Evolutionary conservation across 2,113 vertebrate species (phyloP).

Genomic region (Psammodynastes pulverulentus): DNA sequence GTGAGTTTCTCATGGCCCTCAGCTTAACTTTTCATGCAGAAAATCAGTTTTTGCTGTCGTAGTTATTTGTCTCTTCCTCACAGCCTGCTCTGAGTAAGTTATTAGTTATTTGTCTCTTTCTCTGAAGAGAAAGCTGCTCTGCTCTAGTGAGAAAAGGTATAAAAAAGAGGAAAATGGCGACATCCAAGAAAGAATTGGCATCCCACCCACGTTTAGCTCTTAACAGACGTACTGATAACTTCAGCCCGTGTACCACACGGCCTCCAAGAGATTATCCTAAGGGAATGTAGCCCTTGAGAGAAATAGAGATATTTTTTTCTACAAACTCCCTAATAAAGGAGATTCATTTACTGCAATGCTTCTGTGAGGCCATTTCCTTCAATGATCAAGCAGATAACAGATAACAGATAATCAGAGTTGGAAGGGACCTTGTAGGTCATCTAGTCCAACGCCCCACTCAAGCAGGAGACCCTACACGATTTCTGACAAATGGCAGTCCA

Average conservation of each 20-base stretch:
- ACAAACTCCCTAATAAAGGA: neutral
- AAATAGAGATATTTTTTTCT: neutral
- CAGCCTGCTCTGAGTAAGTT: neutral
- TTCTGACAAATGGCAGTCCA: too few species aligned
- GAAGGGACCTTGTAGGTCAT: too few species aligned
- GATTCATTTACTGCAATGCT: neutral
- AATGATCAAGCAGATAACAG: neutral
- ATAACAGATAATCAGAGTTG: too few species aligned
- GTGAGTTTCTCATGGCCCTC: neutral
- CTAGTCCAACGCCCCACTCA: too few species aligned
- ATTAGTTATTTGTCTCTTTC: neutral
- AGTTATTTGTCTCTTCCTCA: neutral
- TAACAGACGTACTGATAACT: neutral
- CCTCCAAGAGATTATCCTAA: neutral
- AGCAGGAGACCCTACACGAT: too few species aligned
- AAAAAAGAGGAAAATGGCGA: neutral
- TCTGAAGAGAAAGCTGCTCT: neutral
- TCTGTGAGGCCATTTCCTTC: neutral
- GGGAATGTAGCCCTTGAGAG: neutral
- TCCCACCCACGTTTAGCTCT: neutral
- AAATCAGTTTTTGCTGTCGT: neutral
- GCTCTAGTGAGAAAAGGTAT: neutral
- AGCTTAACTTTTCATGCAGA: neutral
- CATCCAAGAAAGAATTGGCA: neutral
- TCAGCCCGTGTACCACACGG: neutral